These are phyloP conservation scores for Perca flavescens DNA, from an alignment of 2,113 vertebrate genomes.

Conservation along the genomic window DNA sequence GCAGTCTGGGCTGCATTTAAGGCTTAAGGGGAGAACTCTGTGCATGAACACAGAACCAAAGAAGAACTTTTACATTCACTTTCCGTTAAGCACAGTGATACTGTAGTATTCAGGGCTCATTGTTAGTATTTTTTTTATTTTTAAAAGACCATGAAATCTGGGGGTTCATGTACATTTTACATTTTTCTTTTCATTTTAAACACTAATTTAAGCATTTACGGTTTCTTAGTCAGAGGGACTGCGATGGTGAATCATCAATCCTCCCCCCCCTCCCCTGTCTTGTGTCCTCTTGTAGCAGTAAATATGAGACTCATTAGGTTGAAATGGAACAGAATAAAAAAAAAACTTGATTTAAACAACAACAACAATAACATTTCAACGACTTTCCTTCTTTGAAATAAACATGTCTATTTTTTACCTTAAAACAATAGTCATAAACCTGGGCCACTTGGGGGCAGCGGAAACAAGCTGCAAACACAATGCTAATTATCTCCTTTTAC, in stretches of 20 bases:
- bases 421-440: not conserved
- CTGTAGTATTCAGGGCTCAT: not conserved
- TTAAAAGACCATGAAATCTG: not conserved
- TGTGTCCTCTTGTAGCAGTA: not conserved
- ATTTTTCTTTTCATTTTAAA: too few species aligned
- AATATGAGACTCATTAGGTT: not conserved
- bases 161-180: not conserved
- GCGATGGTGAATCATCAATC: too few species aligned
- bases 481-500: not conserved
- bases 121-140: constrained; percentile 4
- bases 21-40: constrained; percentile 47
- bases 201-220: too few species aligned
- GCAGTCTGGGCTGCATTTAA: constrained; percentile 58
- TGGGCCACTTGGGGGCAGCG: too few species aligned
- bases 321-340: not conserved
- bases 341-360: too few species aligned
- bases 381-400: too few species aligned
- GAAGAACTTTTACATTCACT: constrained; percentile 48
- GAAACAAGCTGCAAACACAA: not conserved
- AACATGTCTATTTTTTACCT: not conserved
- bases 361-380: too few species aligned
- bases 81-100: constrained; percentile 10
- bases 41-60: constrained; percentile 43
- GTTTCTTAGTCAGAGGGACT: not conserved
- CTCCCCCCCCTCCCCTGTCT: too few species aligned